A percentile compares a stretch with the other conserved stretches of the same genome.
Conservation (phyloP, 2,888 invertebrate species). For the Eupithecia pulchellata region DNA sequence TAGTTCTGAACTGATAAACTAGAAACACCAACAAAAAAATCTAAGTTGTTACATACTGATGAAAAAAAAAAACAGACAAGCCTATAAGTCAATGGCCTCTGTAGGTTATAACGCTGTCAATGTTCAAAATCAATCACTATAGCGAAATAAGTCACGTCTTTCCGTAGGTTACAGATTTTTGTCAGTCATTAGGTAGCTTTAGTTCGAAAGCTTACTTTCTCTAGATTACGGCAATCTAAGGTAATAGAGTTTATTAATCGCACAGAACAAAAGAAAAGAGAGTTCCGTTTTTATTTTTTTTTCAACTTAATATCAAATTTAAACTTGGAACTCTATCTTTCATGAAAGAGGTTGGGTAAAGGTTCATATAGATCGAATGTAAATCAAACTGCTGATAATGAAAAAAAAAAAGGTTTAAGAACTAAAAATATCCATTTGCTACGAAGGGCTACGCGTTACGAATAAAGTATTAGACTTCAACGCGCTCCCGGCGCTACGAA, state of each 20-base stretch:
- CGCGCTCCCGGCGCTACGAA: slow-evolving; percentile 50
- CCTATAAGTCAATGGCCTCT: neutral
- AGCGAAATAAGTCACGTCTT: slow-evolving; percentile 61
- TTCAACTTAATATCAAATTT: neutral
- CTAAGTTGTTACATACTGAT: neutral
- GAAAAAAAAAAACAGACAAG: neutral
- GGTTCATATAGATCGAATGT: neutral
- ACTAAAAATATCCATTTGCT: slow-evolving; percentile 29
- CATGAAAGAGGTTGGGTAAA: neutral
- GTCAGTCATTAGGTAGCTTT: slow-evolving; percentile 59
- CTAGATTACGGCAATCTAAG: slow-evolving; percentile 43
- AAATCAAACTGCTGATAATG: neutral
- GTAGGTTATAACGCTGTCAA: slow-evolving; percentile 70
- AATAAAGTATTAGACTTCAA: slow-evolving; percentile 70
- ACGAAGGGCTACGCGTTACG: slow-evolving; percentile 41
- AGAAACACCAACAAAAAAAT: neutral
- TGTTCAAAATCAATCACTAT: slow-evolving; percentile 47
- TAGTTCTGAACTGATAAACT: slow-evolving; percentile 1
- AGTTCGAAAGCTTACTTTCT: slow-evolving; percentile 51
- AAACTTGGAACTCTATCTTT: neutral
- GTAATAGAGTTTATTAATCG: slow-evolving; percentile 45
- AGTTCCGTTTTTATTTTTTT: neutral
- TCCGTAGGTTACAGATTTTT: slow-evolving; percentile 37
- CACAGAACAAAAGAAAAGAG: slow-evolving; percentile 26
- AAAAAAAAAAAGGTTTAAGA: neutral